A percentile compares a stretch with the other conserved stretches of the same genome.
phyloP scores from a whole-genome alignment of 2,888 invertebrate species.

The Lochmaea crataegi region DNA sequence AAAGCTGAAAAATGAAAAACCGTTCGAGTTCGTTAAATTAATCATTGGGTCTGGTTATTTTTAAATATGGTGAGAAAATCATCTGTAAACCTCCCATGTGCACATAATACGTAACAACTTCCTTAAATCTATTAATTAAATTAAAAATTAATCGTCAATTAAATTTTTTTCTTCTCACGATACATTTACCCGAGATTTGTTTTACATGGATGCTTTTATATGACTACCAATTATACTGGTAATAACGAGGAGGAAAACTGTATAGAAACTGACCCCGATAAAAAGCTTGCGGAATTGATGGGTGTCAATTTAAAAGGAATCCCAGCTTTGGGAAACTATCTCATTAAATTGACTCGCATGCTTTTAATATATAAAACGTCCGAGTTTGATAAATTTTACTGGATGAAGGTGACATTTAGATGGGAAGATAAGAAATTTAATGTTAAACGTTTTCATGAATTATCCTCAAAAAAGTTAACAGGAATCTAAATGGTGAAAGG shows the following conservation, averaged over 20 bases:
- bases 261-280: constrained; percentile 6
- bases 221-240: background rate
- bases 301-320: constrained; percentile 5
- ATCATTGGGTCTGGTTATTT: too few relatives aligned
- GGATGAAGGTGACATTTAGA: background rate
- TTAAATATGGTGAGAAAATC: background rate
- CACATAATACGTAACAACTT: constrained; percentile 7
- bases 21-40: too few relatives aligned
- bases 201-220: constrained; percentile 7
- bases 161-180: constrained; percentile 13
- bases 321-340: constrained; percentile 1
- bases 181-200: constrained; percentile 7
- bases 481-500: too few relatives aligned
- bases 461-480: too few relatives aligned
- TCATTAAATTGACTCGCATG: constrained; percentile 5
- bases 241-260: constrained; percentile 6
- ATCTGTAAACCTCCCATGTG: background rate
- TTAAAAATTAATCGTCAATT: constrained; percentile 9
- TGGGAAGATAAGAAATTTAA: background rate
- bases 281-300: constrained; percentile 1
- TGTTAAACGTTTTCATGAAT: background rate
- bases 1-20: too few relatives aligned
- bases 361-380: background rate
- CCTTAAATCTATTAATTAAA: constrained; percentile 16
- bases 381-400: background rate